A percentile compares a stretch with the other conserved stretches of the same genome.
These are phyloP conservation scores for Hydropsyche tenuis DNA, from an alignment of 1,140 invertebrate species.

Conservation along the genomic window DNA sequence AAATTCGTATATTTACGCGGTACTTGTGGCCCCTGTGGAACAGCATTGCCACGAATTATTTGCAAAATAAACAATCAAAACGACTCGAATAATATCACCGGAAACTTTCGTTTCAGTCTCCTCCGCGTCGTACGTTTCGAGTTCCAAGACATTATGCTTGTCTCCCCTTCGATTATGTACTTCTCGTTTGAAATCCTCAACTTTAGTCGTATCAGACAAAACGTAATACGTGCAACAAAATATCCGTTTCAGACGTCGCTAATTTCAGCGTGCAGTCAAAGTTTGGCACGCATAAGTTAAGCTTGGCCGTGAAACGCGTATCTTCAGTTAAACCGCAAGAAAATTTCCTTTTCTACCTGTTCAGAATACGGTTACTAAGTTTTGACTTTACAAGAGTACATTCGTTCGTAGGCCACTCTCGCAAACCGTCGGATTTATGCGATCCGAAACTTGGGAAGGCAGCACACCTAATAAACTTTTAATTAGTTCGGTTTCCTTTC, in stretches of 20 bases:
- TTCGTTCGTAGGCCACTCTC: conserved; percentile 17
- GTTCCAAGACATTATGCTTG: too few relatives aligned
- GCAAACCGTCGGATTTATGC: conserved; percentile 10
- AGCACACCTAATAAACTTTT: conserved; percentile 18
- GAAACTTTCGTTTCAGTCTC: conserved; percentile 4
- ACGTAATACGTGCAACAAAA: conserved; percentile 29
- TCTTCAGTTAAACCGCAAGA: conserved; percentile 29
- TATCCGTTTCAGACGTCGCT: conserved; percentile 33
- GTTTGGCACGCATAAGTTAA: conserved; percentile 17
- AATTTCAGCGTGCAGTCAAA: conserved; percentile 33
- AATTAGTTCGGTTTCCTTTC: conserved; percentile 10
- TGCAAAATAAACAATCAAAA: conserved; percentile 33
- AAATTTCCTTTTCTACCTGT: conserved; percentile 21
- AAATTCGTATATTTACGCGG: conserved; percentile 7
- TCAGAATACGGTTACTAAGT: conserved; percentile 14
- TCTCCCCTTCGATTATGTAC: too few relatives aligned
- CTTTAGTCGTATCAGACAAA: conserved; percentile 2
- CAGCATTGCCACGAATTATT: conserved; percentile 38
- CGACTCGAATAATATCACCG: conserved; percentile 23
- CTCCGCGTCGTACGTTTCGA: not conserved
- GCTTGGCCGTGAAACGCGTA: conserved; percentile 39
- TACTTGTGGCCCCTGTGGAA: not conserved
- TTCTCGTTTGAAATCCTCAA: too few relatives aligned
- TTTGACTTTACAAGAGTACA: not conserved
- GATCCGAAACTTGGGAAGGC: conserved; percentile 9